A percentile compares a stretch with the other conserved stretches of the same genome.
phyloP scores from a whole-genome alignment of 2,888 invertebrate species.

The Orchesellides sinensis region DNA sequence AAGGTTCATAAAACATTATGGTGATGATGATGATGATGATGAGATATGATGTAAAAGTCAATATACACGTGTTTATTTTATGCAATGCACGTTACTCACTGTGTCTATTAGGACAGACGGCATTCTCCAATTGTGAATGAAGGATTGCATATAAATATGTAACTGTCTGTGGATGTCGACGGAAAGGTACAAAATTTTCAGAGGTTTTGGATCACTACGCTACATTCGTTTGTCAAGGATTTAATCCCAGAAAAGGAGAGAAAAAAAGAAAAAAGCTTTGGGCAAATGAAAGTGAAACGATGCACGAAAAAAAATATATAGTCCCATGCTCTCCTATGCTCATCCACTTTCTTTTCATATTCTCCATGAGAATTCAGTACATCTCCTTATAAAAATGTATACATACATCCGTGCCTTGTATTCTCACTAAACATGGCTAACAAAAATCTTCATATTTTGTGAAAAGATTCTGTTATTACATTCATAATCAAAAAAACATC shows the following conservation, averaged over 20 bases:
- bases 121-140: too few species aligned
- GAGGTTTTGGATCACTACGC: background rate
- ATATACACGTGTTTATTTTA: too few species aligned
- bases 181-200: background rate
- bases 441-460: too few species aligned
- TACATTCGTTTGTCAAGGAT: conserved; percentile 4
- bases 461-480: too few species aligned
- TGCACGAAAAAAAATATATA: background rate
- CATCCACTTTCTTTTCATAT: background rate
- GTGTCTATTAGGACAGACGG: too few species aligned
- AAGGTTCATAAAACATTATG: background rate
- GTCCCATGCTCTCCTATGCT: background rate
- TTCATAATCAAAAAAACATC: too few species aligned
- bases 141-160: background rate
- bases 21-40: background rate
- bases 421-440: too few species aligned
- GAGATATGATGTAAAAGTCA: background rate
- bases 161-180: background rate
- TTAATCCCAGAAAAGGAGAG: background rate
- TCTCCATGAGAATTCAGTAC: background rate
- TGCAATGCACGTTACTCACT: too few species aligned
- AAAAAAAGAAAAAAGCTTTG: background rate
- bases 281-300: background rate
- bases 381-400: background rate
- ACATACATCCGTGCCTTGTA: too few species aligned